Base-by-base conservation (phyloP, 1,140 invertebrate genomes). In the Glomeris maerens region DNA sequence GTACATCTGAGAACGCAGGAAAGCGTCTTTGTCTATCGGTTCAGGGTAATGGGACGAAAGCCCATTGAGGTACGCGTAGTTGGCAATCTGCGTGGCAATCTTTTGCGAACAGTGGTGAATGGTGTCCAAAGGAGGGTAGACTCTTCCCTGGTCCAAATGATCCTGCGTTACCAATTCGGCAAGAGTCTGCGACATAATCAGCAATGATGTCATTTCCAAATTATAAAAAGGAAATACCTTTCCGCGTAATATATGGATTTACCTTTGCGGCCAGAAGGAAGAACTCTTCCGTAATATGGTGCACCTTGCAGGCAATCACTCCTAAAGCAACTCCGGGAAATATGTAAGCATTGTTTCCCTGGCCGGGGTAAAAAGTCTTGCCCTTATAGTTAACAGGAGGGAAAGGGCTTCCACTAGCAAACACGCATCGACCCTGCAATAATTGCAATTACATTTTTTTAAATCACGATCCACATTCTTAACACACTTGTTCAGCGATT, bases 291-390 rank as follows among this genome's bases (percentile, higher is more conserved):
- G 77, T 79, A 59, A 96, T 92, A 61, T 88, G 84, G 60, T 89
- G 82, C 5, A 88, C 83, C 29, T 83, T 81, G 0, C 83, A 81
- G 4, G 78, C 77, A 46, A 95, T 87, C 14, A 92, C 85, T 20
- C 88, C 92, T 2, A 96, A 71, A 21, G 88, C 89, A 1, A 96
- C 78, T 23, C 88, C 89, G 1, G 92, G 92, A 70, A 96, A 96
- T 53, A 96, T 94, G 67, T 96, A 96, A 0, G 92, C 85, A 65
- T 96, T 96, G 68, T 96, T 96, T 42, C 91, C 90, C 68, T 96
- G 92, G 0, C 92, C 92, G 0, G 92, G 85, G 53, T 81, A 76
- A 64, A 77, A 93, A 2, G 77, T 79, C 63, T 84, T 81, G 3
- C 82, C 85, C 31, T 82, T 75, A 47, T 80, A 74, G 1, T 72